Percentiles rank a stretch among this genome's conserved stretches.
Evolutionary conservation across 2,113 vertebrate species (phyloP).

Genomic region (Lontra canadensis): DNA sequence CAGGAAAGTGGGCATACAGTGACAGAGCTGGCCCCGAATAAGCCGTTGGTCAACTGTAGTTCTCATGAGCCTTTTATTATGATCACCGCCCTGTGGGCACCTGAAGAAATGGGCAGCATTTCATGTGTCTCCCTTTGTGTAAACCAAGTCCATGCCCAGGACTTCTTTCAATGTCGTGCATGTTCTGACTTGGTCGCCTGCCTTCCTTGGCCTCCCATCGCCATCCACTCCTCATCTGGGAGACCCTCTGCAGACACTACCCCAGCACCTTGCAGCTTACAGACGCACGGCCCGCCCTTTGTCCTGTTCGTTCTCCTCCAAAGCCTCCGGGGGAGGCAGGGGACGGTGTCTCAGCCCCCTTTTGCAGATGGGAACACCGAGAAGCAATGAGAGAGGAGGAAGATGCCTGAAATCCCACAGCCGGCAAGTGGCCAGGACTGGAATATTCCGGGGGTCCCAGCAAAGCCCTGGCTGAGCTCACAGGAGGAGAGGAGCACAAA

Average conservation of each 20-base stretch:
- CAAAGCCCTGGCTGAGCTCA: neutral
- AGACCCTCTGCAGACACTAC: accelerated
- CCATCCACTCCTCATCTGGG: accelerated
- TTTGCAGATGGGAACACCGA: neutral
- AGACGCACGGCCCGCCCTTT: neutral
- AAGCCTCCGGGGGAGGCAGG: neutral
- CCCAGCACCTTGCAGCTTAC: accelerated
- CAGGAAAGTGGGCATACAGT: neutral
- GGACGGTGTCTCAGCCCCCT: neutral
- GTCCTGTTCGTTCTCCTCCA: neutral
- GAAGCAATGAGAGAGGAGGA: neutral
- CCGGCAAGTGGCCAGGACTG: too few relatives aligned
- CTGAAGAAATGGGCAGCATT: neutral
- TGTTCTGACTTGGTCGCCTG: neutral
- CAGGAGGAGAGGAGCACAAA: neutral
- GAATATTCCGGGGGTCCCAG: neutral
- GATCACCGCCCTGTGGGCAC: accelerated
- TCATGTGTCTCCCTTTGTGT: neutral
- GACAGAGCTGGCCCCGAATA: neutral
- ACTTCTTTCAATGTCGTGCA: neutral
- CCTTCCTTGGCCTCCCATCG: neutral
- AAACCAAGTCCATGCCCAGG: neutral
- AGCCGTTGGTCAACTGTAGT: too few relatives aligned
- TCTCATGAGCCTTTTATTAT: too few relatives aligned
- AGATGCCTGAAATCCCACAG: accelerated